phyloP scores from a whole-genome alignment of 2,888 invertebrate species.

The Lepidocyrtinus sp. region DNA sequence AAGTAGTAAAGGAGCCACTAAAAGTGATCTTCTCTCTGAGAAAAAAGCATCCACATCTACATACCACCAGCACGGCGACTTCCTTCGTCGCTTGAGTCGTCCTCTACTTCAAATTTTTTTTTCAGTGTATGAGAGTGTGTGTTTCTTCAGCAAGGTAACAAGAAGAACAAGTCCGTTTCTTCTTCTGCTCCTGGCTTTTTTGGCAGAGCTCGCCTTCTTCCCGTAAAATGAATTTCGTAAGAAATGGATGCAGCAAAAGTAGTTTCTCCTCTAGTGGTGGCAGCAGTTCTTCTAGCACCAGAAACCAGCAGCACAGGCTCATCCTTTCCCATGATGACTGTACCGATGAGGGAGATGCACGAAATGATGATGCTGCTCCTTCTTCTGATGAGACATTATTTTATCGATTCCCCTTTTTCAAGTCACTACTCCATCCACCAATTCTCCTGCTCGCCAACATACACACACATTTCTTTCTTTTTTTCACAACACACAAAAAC shows the following conservation, averaged over 20 bases:
- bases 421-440: constrained; percentile 41
- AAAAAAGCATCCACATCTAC: constrained; percentile 43
- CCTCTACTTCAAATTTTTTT: constrained; percentile 41
- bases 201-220: constrained; percentile 47
- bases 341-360: constrained; percentile 58
- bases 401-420: constrained; percentile 58
- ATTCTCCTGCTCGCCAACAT: constrained; percentile 35
- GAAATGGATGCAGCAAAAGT: constrained; percentile 37
- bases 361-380: constrained; percentile 56
- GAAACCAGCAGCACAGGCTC: constrained; percentile 48
- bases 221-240: constrained; percentile 29
- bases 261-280: constrained; percentile 23
- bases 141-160: constrained; percentile 49
- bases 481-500: constrained; percentile 50
- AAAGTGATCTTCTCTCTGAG: constrained; percentile 9
- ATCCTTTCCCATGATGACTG: constrained; percentile 59
- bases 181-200: constrained; percentile 54
- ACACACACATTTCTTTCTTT: constrained; percentile 12
- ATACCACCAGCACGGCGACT: constrained; percentile 48
- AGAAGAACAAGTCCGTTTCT: constrained; percentile 54
- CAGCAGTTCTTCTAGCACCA: constrained; percentile 39
- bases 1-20: not conserved
- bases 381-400: constrained; percentile 58
- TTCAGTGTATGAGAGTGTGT: no score
- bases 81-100: constrained; percentile 49